A percentile compares a stretch with the other conserved stretches of the same genome.
Conservation (phyloP, 2,797 vertebrate genomes). For the Amphiprion clarkii region DNA sequence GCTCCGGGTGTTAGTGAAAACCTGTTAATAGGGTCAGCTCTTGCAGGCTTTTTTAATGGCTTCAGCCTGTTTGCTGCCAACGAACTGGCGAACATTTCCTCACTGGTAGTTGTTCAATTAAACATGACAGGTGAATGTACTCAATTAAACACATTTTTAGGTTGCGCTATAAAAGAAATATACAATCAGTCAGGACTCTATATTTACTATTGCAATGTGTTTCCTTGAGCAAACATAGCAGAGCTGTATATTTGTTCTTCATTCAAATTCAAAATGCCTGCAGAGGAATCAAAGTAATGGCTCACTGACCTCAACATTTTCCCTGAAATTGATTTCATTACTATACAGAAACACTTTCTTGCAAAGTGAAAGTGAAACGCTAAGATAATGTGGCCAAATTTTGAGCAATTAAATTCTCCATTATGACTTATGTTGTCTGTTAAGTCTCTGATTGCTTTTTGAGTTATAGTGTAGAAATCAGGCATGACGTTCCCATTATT, state of each 20-base stretch:
- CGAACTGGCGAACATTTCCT: constrained; percentile 51
- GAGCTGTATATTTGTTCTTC: constrained; percentile 13
- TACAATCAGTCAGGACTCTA: neutral
- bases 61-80: constrained; percentile 55
- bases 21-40: constrained; percentile 46
- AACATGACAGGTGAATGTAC: constrained; percentile 43
- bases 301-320: constrained; percentile 39
- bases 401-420: constrained; percentile 47
- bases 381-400: constrained; percentile 39
- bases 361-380: constrained; percentile 35
- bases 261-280: constrained; percentile 20
- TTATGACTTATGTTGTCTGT: constrained; percentile 40
- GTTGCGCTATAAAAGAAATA: constrained; percentile 8
- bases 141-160: constrained; percentile 32
- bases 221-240: constrained; percentile 13
- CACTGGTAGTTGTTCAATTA: constrained; percentile 50
- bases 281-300: constrained; percentile 34
- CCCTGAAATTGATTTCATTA: constrained; percentile 42
- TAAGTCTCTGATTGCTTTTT: constrained; percentile 43
- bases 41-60: constrained; percentile 44
- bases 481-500: constrained; percentile 37
- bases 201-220: constrained; percentile 20
- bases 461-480: constrained; percentile 25
- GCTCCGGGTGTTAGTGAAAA: constrained; percentile 36
- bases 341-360: constrained; percentile 30